Conservation (phyloP, 2,113 vertebrate species). For the Peromyscus polionotus region DNA sequence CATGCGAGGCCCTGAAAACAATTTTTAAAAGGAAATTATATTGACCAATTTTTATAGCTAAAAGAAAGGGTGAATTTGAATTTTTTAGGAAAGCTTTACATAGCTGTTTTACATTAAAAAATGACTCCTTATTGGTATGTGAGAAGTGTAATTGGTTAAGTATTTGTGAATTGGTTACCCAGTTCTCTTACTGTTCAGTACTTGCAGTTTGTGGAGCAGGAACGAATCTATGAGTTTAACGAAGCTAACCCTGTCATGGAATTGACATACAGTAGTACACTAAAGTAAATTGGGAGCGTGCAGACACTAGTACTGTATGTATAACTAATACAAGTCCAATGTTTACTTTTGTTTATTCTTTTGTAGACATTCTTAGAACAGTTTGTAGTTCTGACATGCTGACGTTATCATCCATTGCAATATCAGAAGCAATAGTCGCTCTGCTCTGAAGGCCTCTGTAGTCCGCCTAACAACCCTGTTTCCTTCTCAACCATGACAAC, state of each 20-base stretch:
- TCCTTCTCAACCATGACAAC: background rate
- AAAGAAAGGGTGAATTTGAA: conserved; percentile 26
- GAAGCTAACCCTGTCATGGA: conserved; percentile 24
- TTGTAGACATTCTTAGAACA: conserved; percentile 24
- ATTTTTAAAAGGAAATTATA: background rate
- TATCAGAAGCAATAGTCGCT: background rate
- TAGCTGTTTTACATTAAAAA: conserved; percentile 10
- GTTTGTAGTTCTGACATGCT: background rate
- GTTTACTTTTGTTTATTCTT: background rate
- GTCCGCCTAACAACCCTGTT: background rate
- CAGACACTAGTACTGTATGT: conserved; percentile 44
- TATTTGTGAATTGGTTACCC: conserved; percentile 29
- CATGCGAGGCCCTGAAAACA: background rate
- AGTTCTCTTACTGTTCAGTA: conserved; percentile 14
- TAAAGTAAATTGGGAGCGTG: background rate
- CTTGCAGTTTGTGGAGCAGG: background rate
- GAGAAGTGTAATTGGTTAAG: conserved; percentile 50
- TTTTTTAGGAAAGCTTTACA: conserved; percentile 20
- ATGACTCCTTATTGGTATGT: background rate
- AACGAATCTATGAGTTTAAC: conserved; percentile 36
- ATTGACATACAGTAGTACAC: conserved; percentile 24
- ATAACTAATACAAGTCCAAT: background rate
- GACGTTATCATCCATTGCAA: background rate
- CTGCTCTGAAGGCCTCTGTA: background rate
- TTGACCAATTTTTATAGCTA: conserved; percentile 28